Conservation (phyloP, 2,888 invertebrate species). For the Eupeodes luniger region DNA sequence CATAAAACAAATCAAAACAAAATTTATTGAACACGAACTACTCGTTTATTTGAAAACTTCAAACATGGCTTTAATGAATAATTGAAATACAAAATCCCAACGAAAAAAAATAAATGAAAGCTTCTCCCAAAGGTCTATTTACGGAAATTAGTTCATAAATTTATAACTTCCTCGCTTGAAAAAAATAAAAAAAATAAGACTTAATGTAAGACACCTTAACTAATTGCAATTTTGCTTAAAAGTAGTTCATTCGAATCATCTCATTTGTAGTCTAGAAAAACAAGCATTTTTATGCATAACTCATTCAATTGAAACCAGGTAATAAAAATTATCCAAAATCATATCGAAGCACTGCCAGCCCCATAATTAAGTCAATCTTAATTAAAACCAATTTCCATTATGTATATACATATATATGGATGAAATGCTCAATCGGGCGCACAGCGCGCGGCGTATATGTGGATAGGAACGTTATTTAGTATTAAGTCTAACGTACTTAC, state of each 20-base stretch:
- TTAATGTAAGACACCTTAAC: slow-evolving; percentile 15
- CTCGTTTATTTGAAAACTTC: too few relatives aligned
- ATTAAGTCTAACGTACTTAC: slow-evolving; percentile 16
- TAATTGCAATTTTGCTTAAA: slow-evolving; percentile 10
- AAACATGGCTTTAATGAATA: too few relatives aligned
- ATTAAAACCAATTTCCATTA: slow-evolving; percentile 60
- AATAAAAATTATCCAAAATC: slow-evolving; percentile 63
- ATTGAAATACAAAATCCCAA: neutral
- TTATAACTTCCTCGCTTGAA: neutral
- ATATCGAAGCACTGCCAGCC: slow-evolving; percentile 51
- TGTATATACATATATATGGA: neutral
- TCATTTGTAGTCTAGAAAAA: slow-evolving; percentile 11
- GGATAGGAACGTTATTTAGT: slow-evolving; percentile 34
- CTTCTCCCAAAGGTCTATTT: neutral
- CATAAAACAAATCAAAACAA: too few relatives aligned
- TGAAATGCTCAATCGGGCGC: slow-evolving; percentile 43
- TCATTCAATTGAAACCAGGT: slow-evolving; percentile 58
- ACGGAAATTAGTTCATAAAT: neutral
- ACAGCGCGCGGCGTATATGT: neutral
- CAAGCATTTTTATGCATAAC: slow-evolving; percentile 34
- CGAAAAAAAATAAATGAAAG: neutral
- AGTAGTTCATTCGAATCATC: slow-evolving; percentile 22
- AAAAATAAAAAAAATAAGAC: neutral
- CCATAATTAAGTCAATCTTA: slow-evolving; percentile 60
- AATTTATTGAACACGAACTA: too few relatives aligned